Evolutionary conservation across 2,113 vertebrate genomes (phyloP), one percentile per base, ranked within the genome.

Genomic region (Burhinus bistriatus): DNA sequence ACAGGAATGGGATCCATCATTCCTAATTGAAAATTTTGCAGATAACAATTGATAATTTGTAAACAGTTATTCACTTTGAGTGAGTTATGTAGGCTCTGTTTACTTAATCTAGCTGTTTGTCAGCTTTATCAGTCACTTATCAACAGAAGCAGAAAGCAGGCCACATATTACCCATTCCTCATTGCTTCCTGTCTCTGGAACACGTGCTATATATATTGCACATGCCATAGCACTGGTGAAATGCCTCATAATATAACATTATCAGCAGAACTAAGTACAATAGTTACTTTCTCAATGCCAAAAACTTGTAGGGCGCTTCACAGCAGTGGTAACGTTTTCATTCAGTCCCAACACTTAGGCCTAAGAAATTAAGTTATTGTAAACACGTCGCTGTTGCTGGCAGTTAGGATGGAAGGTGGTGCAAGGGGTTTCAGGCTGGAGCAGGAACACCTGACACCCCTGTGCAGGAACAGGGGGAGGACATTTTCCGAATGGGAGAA

Each of bases 51-150:
- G 93, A 90, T 93, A 95, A 97, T 93, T 95, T 95, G 86, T 90
- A 95, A 97, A 95, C 72, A 95, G 94, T 96, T 96, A 95, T 22
- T 95, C 72, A 8, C 65, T 96, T 91, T 65, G 86, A 91, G 92
- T 97, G 96, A 97, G 86, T 95, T 96, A 94, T 95, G 85, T 82
- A 34, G 94, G 86, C 76, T 91, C 83, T 76, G 92, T 97, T 97
- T 96, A 89, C 90, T 95, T 92, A 95, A 95, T 95, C 89, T 87
- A 92, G 90, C 89, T 91, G 90, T 95, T 93, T 95, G 95, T 95
- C 94, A 96, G 52, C 76, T 95, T 95, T 95, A 97, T 97, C 96
- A 87, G 83, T 91, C 92, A 97, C 92, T 96, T 96, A 96, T 90
- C 92, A 97, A 91, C 79, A 95, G 90, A 73, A 96, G 95, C 83